phyloP scores from a whole-genome alignment of 1,140 invertebrate species.

The Lepidurus couesii region DNA sequence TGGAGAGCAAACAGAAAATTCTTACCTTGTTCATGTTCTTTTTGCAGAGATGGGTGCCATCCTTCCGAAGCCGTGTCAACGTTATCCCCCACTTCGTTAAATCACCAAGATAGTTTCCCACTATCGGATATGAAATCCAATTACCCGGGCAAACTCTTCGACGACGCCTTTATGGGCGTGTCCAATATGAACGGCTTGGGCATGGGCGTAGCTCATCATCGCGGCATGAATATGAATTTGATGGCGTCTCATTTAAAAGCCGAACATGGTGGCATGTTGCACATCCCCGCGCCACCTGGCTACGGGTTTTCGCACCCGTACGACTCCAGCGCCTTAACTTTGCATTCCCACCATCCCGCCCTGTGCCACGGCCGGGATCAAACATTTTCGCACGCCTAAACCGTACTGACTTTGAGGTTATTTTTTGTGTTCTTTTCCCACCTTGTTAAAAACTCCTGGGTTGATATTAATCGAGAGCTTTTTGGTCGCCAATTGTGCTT shows the following conservation, averaged over 20 bases:
- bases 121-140: constrained; percentile 25
- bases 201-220: constrained; percentile 9
- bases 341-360: constrained; percentile 24
- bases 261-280: constrained; percentile 17
- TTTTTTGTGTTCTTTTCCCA: constrained; percentile 22
- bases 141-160: constrained; percentile 22
- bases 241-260: constrained; percentile 27
- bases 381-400: constrained; percentile 31
- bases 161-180: constrained; percentile 3
- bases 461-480: not conserved
- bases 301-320: constrained; percentile 26
- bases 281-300: constrained; percentile 26
- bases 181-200: not conserved
- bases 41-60: constrained; percentile 5
- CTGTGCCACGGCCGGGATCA: constrained; percentile 31
- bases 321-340: constrained; percentile 5
- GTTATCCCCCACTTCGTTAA: not conserved
- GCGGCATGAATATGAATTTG: constrained; percentile 25
- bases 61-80: not conserved
- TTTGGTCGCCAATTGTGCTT: not conserved
- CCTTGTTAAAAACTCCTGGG: not conserved
- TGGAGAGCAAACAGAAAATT: no score
- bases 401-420: not conserved
- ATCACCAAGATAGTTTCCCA: not conserved
- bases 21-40: not conserved